Evolutionary conservation across 2,888 invertebrate genomes (phyloP), one percentile per base, ranked within the genome.

Genomic region (Apomyelois bistriatella): DNA sequence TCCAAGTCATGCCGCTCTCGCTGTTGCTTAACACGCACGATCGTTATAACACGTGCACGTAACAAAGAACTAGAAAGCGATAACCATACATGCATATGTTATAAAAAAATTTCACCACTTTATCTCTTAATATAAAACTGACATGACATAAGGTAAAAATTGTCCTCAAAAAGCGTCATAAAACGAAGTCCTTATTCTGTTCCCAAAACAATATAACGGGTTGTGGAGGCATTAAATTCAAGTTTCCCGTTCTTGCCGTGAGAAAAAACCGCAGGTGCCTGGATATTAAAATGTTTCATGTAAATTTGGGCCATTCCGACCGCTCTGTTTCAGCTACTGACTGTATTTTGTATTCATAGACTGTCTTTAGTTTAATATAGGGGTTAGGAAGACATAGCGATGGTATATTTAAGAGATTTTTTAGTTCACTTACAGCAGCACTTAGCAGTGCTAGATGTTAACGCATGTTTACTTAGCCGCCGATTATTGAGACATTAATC

Each of bases 271-370:
- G 79, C 85, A 88, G 88, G 88, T 87, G 84, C 66, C 71, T 70
- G 72, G 72, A 86, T 90, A 90, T 89, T 90, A 90, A 89, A 90
- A 88, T 89, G 89, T 89, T 90, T 83, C 86, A 90, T 90, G 89
- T 84, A 88, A 90, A 90, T 90, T 76, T 71, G 66, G 70, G 72
- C 63, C 72, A 70, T 77, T 76, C 61, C 65, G 61, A 54, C 57
- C 60, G 82, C 79, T 76, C 82, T 87, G 86, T 85, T 86, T 85
- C 79, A 82, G 79, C 68, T 70, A 76, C 77, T 79, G 83, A 80
- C 79, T 79, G 76, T 70, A 82, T 85, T 88, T 83, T 75, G 79
- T 87, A 87, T 89, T 89, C 88, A 88, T 86, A 74, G 82, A 71
- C 66, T 74, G 74, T 73, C 80, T 73, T 82, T 82, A 83, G 80